phyloP scores from a whole-genome alignment of 2,797 vertebrate genomes.

The Leucoraja ocellata region DNA sequence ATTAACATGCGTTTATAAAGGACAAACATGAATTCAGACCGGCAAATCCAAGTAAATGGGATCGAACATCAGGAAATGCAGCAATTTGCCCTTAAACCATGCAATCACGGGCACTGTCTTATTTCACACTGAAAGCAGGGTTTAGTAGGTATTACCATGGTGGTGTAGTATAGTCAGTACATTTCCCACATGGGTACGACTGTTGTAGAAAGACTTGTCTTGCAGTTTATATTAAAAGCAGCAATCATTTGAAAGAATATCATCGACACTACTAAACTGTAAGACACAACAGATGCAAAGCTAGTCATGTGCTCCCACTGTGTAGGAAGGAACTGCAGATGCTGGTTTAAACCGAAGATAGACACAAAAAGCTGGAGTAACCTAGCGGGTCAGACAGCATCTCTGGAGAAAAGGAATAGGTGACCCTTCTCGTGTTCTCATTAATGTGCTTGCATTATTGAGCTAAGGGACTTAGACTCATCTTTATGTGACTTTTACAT shows the following conservation, averaged over 20 bases:
- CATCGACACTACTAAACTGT: background rate
- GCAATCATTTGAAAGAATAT: background rate
- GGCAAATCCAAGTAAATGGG: background rate
- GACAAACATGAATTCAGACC: background rate
- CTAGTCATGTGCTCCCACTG: background rate
- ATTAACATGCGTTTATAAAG: background rate
- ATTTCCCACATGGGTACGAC: background rate
- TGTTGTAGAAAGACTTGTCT: background rate
- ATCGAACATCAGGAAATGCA: background rate
- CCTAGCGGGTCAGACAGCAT: too few relatives aligned
- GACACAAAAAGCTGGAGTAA: too few relatives aligned
- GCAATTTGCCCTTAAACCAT: background rate
- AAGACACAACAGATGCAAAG: background rate
- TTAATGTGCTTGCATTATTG: background rate
- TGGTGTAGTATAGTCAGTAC: background rate
- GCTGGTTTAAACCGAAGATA: too few relatives aligned
- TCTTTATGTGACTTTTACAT: background rate
- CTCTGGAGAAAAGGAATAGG: too few relatives aligned
- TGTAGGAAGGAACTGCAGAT: background rate
- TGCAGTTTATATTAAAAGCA: background rate
- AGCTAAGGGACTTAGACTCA: background rate
- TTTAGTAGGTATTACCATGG: background rate
- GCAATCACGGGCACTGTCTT: background rate
- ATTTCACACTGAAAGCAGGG: background rate
- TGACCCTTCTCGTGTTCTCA: too few relatives aligned